Evolutionary conservation across 2,797 vertebrate species (phyloP).

Genomic region (Rhabdophis nuchalis): DNA sequence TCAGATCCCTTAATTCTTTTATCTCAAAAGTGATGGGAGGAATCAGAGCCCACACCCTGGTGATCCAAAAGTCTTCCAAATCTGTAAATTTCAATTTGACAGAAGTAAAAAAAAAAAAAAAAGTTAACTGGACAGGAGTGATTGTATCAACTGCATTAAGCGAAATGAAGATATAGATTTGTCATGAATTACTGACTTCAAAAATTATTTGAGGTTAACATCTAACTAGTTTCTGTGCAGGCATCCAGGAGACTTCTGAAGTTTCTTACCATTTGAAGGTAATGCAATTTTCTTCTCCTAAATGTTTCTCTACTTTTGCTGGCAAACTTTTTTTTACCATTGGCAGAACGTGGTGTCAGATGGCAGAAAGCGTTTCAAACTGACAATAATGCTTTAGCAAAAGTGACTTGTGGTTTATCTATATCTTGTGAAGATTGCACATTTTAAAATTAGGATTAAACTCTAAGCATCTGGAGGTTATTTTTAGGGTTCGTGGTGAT

Average conservation of each 20-base stretch:
- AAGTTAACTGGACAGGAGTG: neutral
- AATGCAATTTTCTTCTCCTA: neutral
- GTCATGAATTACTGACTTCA: neutral
- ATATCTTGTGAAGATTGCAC: neutral
- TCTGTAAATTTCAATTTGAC: neutral
- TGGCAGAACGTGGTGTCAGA: neutral
- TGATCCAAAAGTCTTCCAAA: neutral
- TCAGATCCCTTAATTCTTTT: neutral
- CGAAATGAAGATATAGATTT: neutral
- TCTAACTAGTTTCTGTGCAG: neutral
- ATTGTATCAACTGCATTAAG: neutral
- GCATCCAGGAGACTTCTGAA: neutral
- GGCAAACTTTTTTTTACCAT: neutral
- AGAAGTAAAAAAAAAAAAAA: neutral
- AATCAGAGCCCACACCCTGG: neutral
- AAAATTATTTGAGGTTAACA: neutral
- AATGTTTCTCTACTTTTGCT: neutral
- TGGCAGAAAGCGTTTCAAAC: neutral
- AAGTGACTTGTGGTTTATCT: neutral
- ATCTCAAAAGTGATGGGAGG: neutral
- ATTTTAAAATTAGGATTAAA: neutral
- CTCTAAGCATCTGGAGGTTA: neutral
- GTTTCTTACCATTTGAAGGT: neutral
- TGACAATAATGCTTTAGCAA: neutral
- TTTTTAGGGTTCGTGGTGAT: neutral